A percentile compares a stretch with the other conserved stretches of the same genome.
Conservation (phyloP, 2,888 invertebrate genomes). For the Exephanes ischioxanthus region DNA sequence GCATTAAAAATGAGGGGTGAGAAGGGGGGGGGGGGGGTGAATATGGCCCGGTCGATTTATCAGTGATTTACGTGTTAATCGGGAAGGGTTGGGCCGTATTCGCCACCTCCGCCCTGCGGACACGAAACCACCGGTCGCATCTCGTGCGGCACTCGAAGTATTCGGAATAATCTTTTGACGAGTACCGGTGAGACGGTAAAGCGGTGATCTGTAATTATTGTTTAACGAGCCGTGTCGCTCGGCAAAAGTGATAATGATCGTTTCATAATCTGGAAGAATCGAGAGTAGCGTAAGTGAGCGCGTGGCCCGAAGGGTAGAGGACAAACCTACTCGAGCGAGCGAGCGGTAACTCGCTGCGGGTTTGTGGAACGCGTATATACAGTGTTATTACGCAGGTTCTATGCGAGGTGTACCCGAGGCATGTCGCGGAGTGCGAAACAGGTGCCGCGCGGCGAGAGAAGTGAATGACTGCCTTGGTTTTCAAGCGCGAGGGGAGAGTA, state of each 20-base stretch:
- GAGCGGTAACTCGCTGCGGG: slow-evolving; percentile 11
- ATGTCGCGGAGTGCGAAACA: slow-evolving; percentile 63
- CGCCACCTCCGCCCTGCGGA: not conserved
- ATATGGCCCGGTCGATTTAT: not conserved
- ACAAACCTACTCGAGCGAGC: slow-evolving; percentile 33
- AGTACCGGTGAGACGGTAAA: not conserved
- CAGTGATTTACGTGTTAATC: not conserved
- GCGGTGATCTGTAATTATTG: slow-evolving; percentile 1
- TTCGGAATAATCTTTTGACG: no score
- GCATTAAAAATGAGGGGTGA: not conserved
- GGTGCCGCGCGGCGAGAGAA: slow-evolving; percentile 70
- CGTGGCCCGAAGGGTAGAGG: slow-evolving; percentile 11
- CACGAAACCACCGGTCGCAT: not conserved
- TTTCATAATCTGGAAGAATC: slow-evolving; percentile 21
- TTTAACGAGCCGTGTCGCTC: slow-evolving; percentile 7
- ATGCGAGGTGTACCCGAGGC: slow-evolving; percentile 16
- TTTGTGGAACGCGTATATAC: not conserved
- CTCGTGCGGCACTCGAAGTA: not conserved
- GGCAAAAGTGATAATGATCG: slow-evolving; percentile 22
- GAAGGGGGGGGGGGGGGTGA: not conserved
- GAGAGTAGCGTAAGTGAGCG: slow-evolving; percentile 8
- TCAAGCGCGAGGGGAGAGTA: slow-evolving; percentile 1
- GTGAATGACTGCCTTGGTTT: slow-evolving; percentile 71
- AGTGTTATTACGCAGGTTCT: slow-evolving; percentile 15
- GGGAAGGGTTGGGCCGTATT: not conserved